Evolutionary conservation across 1,140 invertebrate genomes (phyloP).

Genomic region (Reticulitermes speratus): DNA sequence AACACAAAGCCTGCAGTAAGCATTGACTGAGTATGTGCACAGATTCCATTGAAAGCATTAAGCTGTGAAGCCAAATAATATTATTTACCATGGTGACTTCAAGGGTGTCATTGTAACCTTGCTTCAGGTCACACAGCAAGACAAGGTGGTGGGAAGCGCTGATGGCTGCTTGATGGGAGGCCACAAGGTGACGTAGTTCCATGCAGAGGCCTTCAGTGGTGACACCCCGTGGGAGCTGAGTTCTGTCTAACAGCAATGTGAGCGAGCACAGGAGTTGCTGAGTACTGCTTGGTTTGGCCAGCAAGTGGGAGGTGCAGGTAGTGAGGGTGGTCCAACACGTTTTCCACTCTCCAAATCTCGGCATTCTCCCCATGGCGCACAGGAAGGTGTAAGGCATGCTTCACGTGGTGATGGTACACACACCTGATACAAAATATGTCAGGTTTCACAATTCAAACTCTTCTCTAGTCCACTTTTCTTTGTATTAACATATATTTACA

Average conservation of each 20-base stretch:
- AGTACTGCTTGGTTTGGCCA: slow-evolving; percentile 72
- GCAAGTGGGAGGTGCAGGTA: slow-evolving; percentile 72
- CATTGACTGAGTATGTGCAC: too few relatives aligned
- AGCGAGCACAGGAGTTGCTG: slow-evolving; percentile 72
- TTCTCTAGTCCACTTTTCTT: not conserved
- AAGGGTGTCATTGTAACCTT: slow-evolving; percentile 74
- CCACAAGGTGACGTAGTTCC: slow-evolving; percentile 64
- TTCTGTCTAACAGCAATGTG: slow-evolving; percentile 67
- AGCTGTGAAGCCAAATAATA: not conserved
- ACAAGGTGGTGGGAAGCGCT: slow-evolving; percentile 57
- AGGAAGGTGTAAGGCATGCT: slow-evolving; percentile 74
- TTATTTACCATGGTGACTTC: slow-evolving; percentile 78
- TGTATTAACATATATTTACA: not conserved
- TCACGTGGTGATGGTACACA: slow-evolving; percentile 74
- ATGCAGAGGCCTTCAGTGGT: slow-evolving; percentile 70
- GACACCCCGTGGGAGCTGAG: slow-evolving; percentile 59
- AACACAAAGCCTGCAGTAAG: too few relatives aligned
- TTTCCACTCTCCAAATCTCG: slow-evolving; percentile 68
- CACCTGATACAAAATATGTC: slow-evolving; percentile 51
- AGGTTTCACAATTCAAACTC: not conserved
- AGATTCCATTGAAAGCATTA: too few relatives aligned
- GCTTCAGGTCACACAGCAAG: slow-evolving; percentile 77
- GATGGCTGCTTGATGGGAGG: slow-evolving; percentile 57
- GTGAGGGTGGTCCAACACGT: slow-evolving; percentile 69
- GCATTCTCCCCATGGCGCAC: slow-evolving; percentile 79